Evolutionary conservation across 1,140 invertebrate genomes (phyloP).

Genomic region (Drosophila serrata): DNA sequence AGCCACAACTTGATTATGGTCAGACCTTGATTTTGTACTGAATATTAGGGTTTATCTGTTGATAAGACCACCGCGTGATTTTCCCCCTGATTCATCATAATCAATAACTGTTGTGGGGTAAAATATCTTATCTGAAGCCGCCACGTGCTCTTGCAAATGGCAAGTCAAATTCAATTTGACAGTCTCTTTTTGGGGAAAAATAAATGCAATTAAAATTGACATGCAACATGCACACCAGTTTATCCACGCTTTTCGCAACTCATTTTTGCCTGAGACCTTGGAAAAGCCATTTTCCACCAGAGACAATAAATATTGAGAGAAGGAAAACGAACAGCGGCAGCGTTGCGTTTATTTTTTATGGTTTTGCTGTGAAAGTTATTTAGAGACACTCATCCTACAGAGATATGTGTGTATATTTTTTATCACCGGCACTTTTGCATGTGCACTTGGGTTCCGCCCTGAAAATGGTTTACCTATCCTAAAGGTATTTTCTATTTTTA

Average conservation of each 20-base stretch:
- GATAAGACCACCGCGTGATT: slow-evolving; percentile 45
- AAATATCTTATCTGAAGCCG: slow-evolving; percentile 37
- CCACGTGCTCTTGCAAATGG: slow-evolving; percentile 7
- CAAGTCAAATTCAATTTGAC: slow-evolving; percentile 55
- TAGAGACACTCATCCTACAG: slow-evolving; percentile 10
- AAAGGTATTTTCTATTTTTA: slow-evolving; percentile 23
- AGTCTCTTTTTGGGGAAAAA: slow-evolving; percentile 22
- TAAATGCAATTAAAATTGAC: slow-evolving; percentile 59
- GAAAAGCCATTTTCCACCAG: slow-evolving; percentile 55
- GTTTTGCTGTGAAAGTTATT: slow-evolving; percentile 45
- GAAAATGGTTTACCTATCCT: slow-evolving; percentile 15
- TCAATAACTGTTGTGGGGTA: slow-evolving; percentile 17
- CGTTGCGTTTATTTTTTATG: neutral
- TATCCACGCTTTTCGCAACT: slow-evolving; percentile 13
- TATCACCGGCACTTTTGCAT: slow-evolving; percentile 42
- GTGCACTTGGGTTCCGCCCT: slow-evolving; percentile 14
- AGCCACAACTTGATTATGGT: neutral
- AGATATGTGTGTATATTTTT: slow-evolving; percentile 8
- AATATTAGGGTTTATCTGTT: slow-evolving; percentile 34
- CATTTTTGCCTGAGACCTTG: slow-evolving; percentile 51
- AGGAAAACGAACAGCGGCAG: neutral
- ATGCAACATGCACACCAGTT: slow-evolving; percentile 44
- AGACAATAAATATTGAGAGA: slow-evolving; percentile 54
- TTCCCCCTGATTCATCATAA: slow-evolving; percentile 31
- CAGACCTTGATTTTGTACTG: neutral